Conservation (phyloP, 2,113 vertebrate genomes). For the Dicrurus megarhynchus region DNA sequence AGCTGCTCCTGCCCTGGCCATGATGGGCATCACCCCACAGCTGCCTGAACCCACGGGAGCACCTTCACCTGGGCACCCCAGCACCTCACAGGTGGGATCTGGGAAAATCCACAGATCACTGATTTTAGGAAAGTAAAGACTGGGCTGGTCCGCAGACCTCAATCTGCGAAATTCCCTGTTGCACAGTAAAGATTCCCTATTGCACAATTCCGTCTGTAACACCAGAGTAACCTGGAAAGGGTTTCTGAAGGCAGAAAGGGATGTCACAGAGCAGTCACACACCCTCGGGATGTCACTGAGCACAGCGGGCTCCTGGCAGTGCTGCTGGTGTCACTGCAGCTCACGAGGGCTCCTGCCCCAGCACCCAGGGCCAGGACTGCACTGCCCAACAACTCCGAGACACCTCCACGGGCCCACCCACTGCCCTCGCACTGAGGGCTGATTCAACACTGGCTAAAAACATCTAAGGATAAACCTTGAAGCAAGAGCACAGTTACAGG, state of each 20-base stretch:
- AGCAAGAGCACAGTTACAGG: neutral
- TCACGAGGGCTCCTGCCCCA: neutral
- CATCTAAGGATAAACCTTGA: neutral
- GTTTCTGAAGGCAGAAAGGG: neutral
- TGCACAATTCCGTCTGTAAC: rapidly evolving
- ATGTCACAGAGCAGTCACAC: neutral
- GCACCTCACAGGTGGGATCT: rapidly evolving
- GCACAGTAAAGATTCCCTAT: rapidly evolving
- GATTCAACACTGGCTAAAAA: neutral
- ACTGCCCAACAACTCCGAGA: rapidly evolving
- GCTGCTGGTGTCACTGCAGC: neutral
- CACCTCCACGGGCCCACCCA: neutral
- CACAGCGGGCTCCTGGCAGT: rapidly evolving
- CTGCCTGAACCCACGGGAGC: rapidly evolving
- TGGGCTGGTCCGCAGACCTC: rapidly evolving
- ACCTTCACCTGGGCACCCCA: neutral
- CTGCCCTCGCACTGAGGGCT: neutral
- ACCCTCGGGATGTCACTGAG: neutral
- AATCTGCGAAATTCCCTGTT: neutral
- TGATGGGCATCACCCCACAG: rapidly evolving
- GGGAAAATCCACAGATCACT: rapidly evolving
- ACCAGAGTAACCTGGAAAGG: neutral
- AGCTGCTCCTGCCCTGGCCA: rapidly evolving
- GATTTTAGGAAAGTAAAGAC: neutral
- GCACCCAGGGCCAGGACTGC: rapidly evolving